Evolutionary conservation across 1,140 invertebrate species (phyloP), one percentile per base, ranked within the genome.

Genomic region (Drosophila subobscura): DNA sequence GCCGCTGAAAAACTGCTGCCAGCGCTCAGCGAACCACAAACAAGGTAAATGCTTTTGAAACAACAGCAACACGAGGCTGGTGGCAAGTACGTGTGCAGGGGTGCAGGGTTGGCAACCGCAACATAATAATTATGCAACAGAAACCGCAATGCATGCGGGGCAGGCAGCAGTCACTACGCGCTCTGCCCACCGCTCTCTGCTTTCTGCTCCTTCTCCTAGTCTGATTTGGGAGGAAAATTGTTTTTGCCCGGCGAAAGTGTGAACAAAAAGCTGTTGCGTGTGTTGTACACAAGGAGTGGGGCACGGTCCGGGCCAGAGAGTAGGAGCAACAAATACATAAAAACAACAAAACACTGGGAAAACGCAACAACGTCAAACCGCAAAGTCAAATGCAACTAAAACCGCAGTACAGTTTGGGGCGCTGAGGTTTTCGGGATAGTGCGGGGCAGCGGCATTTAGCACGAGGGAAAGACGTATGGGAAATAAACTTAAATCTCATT

Each of bases 111-210:
- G 45, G 42, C 71, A 81, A 88, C 81, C 81, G 74, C 81, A 86
- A 86, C 81, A 86, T 88, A 86, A 86, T 86, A 86, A 86, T 86
- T 86, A 86, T 86, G 81, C 81, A 88, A 86, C 81, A 86, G 78
- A 86, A 86, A 86, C 81, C 81, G 81, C 81, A 86, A 86, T 86
- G 83, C 64, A 86, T 88, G 83, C 78, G 77, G 76, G 81, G 73
- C 73, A 61, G 65, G 53, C 66, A 55, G 25, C 71, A 61, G 25
- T 60, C 57, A 54, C 63, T 55, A 40, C 20, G 54, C 16, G n/a
- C 23, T 22, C 45, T 23, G 46, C 20, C 14, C 45, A 16, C 22
- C 22, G 29, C 33, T 22, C 5, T 25, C 23, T 65, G 37, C 53
- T 2, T 27, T 20, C 25, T 8, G 7, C 54, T 14, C n/a, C 25